These are phyloP conservation scores for Parauchenoglanis punctatus DNA, from an alignment of 2,797 vertebrate genomes.

Conservation along the genomic window DNA sequence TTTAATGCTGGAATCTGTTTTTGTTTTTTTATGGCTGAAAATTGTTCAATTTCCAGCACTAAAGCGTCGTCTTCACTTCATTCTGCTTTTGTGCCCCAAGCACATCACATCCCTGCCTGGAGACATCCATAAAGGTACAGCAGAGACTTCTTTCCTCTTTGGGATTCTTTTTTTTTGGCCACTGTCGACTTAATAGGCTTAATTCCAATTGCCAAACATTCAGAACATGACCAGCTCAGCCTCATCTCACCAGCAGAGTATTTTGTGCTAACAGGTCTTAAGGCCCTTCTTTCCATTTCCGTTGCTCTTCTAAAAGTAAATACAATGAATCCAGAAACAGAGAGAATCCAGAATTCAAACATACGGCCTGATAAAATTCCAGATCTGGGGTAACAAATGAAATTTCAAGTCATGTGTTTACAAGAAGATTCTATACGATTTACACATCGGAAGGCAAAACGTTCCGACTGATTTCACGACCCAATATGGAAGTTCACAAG, in stretches of 20 bases:
- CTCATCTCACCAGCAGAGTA: not conserved
- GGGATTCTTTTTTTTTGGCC: not conserved
- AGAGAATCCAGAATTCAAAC: not conserved
- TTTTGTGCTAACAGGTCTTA: not conserved
- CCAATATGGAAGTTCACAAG: not conserved
- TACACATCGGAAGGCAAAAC: not conserved
- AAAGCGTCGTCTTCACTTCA: not conserved
- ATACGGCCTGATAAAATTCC: not conserved
- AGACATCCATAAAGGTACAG: not conserved
- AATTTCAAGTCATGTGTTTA: not conserved
- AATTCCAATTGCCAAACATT: not conserved
- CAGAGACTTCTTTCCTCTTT: not conserved
- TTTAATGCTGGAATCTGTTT: slow-evolving; percentile 48
- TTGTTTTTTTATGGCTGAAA: not conserved
- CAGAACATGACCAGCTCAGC: not conserved
- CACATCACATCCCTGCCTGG: not conserved
- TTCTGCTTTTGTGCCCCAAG: not conserved
- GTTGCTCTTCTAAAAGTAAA: not conserved
- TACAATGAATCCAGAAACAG: not conserved
- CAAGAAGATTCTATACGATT: not conserved
- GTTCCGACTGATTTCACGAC: not conserved
- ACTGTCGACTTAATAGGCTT: slow-evolving; percentile 1
- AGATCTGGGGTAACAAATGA: not conserved
- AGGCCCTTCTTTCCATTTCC: not conserved
- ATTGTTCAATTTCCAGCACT: not conserved